Percentiles rank a stretch among this genome's conserved stretches.
Conservation (phyloP, 2,888 invertebrate species). For the Athrips mouffetella region DNA sequence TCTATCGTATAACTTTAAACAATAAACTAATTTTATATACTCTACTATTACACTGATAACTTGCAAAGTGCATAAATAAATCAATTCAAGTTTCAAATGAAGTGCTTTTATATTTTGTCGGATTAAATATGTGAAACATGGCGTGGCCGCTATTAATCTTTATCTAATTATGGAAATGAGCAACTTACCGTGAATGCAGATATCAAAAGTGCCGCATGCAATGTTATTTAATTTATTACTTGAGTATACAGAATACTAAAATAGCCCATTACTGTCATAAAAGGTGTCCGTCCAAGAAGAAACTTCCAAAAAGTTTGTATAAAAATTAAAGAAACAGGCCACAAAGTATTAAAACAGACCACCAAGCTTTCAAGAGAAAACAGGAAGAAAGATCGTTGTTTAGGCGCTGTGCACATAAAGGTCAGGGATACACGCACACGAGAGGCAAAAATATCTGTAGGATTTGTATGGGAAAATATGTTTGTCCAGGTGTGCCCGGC, state of each 20-base stretch:
- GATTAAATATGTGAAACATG: background rate
- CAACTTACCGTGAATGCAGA: background rate
- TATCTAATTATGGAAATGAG: background rate
- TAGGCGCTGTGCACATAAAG: too few species aligned
- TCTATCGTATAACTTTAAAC: slow-evolving; percentile 9
- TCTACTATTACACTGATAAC: background rate
- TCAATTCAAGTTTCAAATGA: background rate
- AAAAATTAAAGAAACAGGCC: too few species aligned
- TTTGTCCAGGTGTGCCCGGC: too few species aligned
- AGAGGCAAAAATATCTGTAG: too few species aligned
- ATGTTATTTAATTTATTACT: background rate
- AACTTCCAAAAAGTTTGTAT: too few species aligned
- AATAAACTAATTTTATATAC: slow-evolving; percentile 9
- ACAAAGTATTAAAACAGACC: too few species aligned
- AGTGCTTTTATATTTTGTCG: background rate
- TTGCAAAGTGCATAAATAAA: background rate
- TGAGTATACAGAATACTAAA: background rate
- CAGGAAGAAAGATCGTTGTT: too few species aligned
- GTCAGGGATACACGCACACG: too few species aligned
- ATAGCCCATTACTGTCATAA: background rate
- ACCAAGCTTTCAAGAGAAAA: too few species aligned
- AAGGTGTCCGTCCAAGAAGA: too few species aligned
- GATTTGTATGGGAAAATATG: too few species aligned
- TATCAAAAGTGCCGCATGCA: background rate
- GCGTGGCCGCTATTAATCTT: background rate